A percentile compares a stretch with the other conserved stretches of the same genome.
Conservation (phyloP, 2,797 vertebrate genomes). For the Emydoidea blandingii region DNA sequence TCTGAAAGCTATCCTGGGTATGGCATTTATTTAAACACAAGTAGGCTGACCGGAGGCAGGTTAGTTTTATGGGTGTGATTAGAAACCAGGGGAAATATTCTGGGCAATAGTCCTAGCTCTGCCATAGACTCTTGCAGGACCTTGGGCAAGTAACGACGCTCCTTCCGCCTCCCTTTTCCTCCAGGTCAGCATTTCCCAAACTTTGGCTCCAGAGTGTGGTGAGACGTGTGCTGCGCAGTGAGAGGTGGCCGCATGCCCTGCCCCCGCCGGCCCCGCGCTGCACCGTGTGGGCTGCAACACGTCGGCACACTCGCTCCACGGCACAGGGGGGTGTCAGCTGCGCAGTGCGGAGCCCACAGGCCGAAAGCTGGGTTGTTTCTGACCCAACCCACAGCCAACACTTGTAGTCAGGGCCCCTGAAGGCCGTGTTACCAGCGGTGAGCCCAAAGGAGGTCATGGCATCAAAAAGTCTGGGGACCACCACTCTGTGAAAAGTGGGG, state of each 20-base stretch:
- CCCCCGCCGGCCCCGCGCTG: neutral
- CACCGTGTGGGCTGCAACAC: neutral
- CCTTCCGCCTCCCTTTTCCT: neutral
- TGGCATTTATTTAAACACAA: neutral
- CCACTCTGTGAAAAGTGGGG: neutral
- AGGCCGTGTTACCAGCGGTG: neutral
- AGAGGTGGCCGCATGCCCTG: neutral
- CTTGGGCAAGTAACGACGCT: neutral
- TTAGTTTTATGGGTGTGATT: neutral
- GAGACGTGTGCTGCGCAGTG: neutral
- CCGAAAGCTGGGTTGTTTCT: neutral
- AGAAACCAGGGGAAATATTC: neutral
- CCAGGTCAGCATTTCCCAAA: neutral
- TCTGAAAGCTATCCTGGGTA: neutral
- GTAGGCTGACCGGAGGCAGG: neutral
- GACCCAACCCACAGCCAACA: no score
- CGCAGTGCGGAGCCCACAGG: neutral
- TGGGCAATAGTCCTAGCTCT: neutral
- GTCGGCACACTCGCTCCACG: fast-evolving
- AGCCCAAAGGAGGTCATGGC: neutral
- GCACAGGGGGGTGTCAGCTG: neutral
- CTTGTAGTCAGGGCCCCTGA: neutral
- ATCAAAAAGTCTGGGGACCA: neutral
- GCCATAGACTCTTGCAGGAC: neutral
- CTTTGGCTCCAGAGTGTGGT: neutral